A percentile compares a stretch with the other conserved stretches of the same genome.
These are phyloP conservation scores for Xenops minutus DNA, from an alignment of 2,797 vertebrate species.

Conservation along the genomic window DNA sequence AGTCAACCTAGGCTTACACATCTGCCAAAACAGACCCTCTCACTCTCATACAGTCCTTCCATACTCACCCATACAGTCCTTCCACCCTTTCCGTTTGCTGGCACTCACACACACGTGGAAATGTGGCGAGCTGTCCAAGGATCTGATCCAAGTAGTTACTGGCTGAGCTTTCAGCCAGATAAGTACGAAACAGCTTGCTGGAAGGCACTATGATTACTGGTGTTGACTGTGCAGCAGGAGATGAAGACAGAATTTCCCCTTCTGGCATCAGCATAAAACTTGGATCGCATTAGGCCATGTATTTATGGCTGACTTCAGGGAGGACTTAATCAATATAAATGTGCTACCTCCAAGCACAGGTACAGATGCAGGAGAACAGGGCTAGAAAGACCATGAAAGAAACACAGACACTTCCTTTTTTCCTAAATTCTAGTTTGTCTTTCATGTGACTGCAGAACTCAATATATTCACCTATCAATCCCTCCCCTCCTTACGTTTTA, in stretches of 20 bases:
- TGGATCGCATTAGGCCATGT: not conserved
- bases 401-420: not conserved
- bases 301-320: not conserved
- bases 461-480: not conserved
- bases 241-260: not conserved
- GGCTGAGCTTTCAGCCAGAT: not conserved
- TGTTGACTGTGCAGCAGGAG: not conserved
- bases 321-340: not conserved
- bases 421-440: not conserved
- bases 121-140: accelerated
- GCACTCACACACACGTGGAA: accelerated
- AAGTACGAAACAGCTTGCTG: not conserved
- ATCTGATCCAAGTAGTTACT: not conserved
- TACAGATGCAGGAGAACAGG: not conserved
- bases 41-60: not conserved
- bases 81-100: not conserved
- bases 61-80: not conserved
- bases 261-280: not conserved
- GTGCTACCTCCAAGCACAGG: not conserved
- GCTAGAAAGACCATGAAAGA: not conserved
- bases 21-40: not conserved
- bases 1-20: not conserved
- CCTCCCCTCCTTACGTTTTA: not conserved
- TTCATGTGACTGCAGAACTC: not conserved
- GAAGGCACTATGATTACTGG: not conserved